Evolutionary conservation across 1,140 invertebrate genomes (phyloP), one percentile per base, ranked within the genome.

Genomic region (Sarcophaga peregrina): DNA sequence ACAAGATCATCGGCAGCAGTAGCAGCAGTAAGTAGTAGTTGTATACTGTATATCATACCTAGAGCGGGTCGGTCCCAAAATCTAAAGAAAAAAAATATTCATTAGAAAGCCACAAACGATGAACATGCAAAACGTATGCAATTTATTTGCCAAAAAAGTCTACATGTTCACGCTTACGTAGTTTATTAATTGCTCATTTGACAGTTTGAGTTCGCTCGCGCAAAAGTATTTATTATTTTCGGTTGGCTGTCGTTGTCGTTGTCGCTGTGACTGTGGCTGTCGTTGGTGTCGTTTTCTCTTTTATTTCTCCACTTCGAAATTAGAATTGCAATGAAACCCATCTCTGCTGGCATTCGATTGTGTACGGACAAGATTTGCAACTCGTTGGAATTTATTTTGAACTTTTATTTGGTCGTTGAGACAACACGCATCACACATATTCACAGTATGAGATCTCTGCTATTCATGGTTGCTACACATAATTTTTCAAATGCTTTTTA

Each of bases 111-210:
- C 25, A 37, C 54, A 58, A n/a, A 58, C 13, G n/a, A 58, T 13
- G 0, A 11, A 58, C 15, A 58, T n/a, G 6, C 15, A 58, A 58
- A 58, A 58, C 58, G 7, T n/a, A 20, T 20, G 0, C 8, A 68
- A 20, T 68, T 68, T 9, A 17, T 68, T 68, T 68, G 62, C 62
- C 62, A 68, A 68, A 68, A 20, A 20, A n/a, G 17, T 46, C 37
- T 37, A 37, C 45, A 76, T 78, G 75, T 78, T 78, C 75, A 78
- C 75, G 75, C 75, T 52, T 50, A 50, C 75, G 75, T 78, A 78
- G 47, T 78, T 78, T 78, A 78, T 78, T 78, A 78, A 78, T 78
- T 78, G 75, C 75, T 78, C 75, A 78, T 78, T 78, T 78, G 75
- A 78, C 75, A 78, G 75, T 78, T 78, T 50, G 47, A 78, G 75